These are phyloP conservation scores for Himantopus leucocephalus DNA, from an alignment of 2,113 vertebrate genomes.

Conservation along the genomic window DNA sequence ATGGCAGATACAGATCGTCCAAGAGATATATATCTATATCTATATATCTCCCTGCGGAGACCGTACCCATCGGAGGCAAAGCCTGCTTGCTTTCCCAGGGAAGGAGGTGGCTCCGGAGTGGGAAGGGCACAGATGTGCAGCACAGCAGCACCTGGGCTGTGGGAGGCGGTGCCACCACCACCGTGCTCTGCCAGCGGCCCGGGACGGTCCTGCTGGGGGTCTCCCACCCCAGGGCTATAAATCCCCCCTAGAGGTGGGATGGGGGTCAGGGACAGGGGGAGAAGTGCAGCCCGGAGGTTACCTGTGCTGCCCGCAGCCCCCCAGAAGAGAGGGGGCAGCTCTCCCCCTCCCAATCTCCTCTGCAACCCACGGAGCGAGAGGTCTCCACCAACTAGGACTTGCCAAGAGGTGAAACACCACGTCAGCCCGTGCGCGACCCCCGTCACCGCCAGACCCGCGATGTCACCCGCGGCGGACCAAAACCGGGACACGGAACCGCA, in stretches of 20 bases:
- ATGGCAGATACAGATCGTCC: slow-evolving; percentile 59
- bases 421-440: background rate
- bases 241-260: background rate
- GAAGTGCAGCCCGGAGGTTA: background rate
- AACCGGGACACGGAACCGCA: background rate
- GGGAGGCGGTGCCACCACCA: background rate
- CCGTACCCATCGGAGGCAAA: slow-evolving; percentile 1
- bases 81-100: slow-evolving; percentile 1
- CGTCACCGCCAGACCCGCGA: background rate
- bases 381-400: background rate
- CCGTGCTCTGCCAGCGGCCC: accelerated
- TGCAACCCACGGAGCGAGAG: background rate
- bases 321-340: background rate
- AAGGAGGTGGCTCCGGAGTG: background rate
- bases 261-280: background rate
- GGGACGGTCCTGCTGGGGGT: accelerated
- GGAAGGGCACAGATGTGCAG: background rate
- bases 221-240: background rate
- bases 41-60: background rate
- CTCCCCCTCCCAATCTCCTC: background rate
- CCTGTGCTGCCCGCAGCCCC: background rate
- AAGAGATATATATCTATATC: background rate
- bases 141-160: background rate
- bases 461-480: background rate
- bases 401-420: slow-evolving; percentile 17